Base-by-base conservation (phyloP, 2,888 invertebrate genomes). In the Rhabditoides inermis region DNA sequence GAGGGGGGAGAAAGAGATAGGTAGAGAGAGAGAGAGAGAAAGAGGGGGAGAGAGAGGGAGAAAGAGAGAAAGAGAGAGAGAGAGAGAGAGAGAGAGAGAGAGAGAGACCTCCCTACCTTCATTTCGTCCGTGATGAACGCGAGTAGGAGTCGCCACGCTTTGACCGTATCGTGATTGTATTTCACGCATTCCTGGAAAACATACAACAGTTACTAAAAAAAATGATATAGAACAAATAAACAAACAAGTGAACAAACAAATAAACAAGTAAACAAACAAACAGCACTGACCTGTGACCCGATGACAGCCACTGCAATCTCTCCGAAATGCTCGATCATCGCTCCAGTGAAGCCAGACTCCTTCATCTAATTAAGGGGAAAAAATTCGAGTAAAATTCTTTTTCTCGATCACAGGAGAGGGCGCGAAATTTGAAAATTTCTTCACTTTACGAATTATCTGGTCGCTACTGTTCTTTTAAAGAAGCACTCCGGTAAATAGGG, bases 251-350 rank as follows among this genome's bases (percentile, higher is more conserved):
- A 10, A 45, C n/a, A n/a, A 45, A 12, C n/a, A 23, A 27, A 42
- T 10, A 28, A 1, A 7, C 25, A 10, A 32, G 4, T 45, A 3
- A 10, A 45, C n/a, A n/a, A 45, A 12, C n/a, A 23, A 27, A 12
- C n/a, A 32, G 12, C 5, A 25, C 22, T 26, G 44, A 57, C 58
- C 49, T 61, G 61, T 15, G 65, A 54, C n/a, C 61, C 65, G 27
- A 65, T 65, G 12, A 65, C 57, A 6, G 60, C 53, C 1, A 65
- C 60, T 1, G 65, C 56, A 5, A 61, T 60, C 41, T 65, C 65
- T 18, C 65, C 65, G 36, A 65, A 65, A 22, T 62, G 58, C 45
- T 65, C 65, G 42, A 65, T 65, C 65, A 65, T 65, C 25, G 55
- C 53, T 0, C 63, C 63, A 23, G 61, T 61, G 55, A 65, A 65